These are phyloP conservation scores for Drosophila setosimentum DNA, from an alignment of 2,888 invertebrate species.

Conservation along the genomic window DNA sequence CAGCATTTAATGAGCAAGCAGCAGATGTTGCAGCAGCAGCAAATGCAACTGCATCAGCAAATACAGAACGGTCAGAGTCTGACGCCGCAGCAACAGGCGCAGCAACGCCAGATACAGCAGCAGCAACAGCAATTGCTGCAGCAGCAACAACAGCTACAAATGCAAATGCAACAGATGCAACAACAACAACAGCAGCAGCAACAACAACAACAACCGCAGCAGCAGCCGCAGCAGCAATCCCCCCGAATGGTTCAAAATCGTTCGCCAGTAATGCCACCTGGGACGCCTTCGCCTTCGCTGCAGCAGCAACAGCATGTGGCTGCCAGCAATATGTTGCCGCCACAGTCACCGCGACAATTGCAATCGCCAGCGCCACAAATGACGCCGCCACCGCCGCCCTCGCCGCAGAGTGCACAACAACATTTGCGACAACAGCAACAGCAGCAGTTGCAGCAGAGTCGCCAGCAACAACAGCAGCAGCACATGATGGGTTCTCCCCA, in stretches of 20 bases:
- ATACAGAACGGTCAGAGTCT: conserved; percentile 82
- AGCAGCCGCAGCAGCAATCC: conserved; percentile 78
- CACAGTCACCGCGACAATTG: conserved; percentile 83
- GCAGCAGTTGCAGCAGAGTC: conserved; percentile 64
- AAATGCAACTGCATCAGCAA: conserved; percentile 77
- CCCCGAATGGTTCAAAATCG: conserved; percentile 84
- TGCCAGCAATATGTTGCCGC: conserved; percentile 80
- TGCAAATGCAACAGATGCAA: conserved; percentile 81
- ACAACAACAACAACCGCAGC: conserved; percentile 85
- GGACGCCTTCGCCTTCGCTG: conserved; percentile 81
- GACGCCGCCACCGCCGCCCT: conserved; percentile 84
- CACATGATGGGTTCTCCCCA: conserved; percentile 73
- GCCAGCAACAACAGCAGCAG: conserved; percentile 73
- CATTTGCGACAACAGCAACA: conserved; percentile 83
- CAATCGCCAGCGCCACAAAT: conserved; percentile 85
- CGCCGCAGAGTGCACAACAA: conserved; percentile 80
- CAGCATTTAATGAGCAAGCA: conserved; percentile 74
- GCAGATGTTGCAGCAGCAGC: conserved; percentile 73
- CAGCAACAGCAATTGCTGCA: conserved; percentile 85
- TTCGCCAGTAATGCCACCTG: conserved; percentile 82
- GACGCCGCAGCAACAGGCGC: conserved; percentile 80
- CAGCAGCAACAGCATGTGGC: conserved; percentile 73
- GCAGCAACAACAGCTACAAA: conserved; percentile 85
- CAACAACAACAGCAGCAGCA: conserved; percentile 84
- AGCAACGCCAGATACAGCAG: conserved; percentile 87